These are phyloP conservation scores for Machimus rusticus DNA, from an alignment of 2,888 invertebrate genomes.

Conservation along the genomic window DNA sequence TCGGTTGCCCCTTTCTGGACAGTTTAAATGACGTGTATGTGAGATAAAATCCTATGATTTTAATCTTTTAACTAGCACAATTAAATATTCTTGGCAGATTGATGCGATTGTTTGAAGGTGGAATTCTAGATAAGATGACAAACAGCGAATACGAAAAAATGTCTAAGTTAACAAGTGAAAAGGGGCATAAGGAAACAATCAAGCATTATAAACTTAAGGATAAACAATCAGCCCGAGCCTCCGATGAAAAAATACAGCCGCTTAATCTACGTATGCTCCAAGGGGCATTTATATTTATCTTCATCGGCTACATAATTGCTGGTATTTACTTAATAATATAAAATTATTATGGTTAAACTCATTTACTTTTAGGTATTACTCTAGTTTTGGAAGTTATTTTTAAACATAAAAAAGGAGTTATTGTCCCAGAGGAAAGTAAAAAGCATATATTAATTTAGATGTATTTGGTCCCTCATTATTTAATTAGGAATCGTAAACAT, in stretches of 20 bases:
- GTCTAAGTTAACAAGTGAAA: constrained; percentile 65
- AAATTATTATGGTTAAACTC: background rate
- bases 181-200: constrained; percentile 45
- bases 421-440: background rate
- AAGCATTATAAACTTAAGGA: constrained; percentile 46
- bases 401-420: background rate
- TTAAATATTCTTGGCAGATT: constrained; percentile 64
- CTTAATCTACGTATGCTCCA: constrained; percentile 76
- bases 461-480: background rate
- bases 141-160: constrained; percentile 77
- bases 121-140: constrained; percentile 79
- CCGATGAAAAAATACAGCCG: constrained; percentile 64
- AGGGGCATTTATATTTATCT: constrained; percentile 75
- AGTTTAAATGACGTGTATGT: constrained; percentile 76
- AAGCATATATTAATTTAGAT: background rate
- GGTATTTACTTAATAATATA: constrained; percentile 50
- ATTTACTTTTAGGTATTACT: background rate
- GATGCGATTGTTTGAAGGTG: constrained; percentile 78
- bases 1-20: constrained; percentile 77
- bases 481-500: no score
- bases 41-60: background rate
- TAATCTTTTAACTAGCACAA: background rate
- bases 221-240: constrained; percentile 51
- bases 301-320: constrained; percentile 70
- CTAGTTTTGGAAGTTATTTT: background rate